These are phyloP conservation scores for Philereme transversata DNA, from an alignment of 2,888 invertebrate genomes.

Conservation along the genomic window DNA sequence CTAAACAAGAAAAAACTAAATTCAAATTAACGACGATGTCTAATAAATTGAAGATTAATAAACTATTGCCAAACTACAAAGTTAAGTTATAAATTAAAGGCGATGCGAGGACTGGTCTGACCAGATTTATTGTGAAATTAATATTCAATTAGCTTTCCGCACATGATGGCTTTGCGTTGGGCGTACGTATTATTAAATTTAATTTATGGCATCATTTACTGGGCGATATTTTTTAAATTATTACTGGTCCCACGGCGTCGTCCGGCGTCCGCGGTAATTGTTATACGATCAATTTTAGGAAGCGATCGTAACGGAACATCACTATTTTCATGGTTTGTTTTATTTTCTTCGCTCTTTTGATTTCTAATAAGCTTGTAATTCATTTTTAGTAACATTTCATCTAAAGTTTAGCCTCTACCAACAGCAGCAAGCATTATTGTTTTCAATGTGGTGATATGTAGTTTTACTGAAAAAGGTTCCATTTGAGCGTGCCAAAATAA, in stretches of 20 bases:
- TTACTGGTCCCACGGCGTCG: constrained; percentile 69
- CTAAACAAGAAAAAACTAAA: constrained; percentile 40
- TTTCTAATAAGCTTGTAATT: too few species aligned
- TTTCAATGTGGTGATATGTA: neutral
- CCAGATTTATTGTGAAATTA: constrained; percentile 82
- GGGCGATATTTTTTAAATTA: constrained; percentile 79
- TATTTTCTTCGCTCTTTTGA: too few species aligned
- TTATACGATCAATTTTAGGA: constrained; percentile 61
- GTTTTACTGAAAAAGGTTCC: neutral
- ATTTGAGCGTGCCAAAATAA: constrained; percentile 11
- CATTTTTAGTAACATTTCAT: too few species aligned
- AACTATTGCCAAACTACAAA: constrained; percentile 54
- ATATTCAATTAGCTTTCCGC: constrained; percentile 84
- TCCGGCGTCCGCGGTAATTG: constrained; percentile 67
- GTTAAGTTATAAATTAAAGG: constrained; percentile 75
- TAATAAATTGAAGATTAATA: constrained; percentile 51
- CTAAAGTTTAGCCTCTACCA: too few species aligned
- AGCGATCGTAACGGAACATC: constrained; percentile 45
- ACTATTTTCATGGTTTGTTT: constrained; percentile 18
- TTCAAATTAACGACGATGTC: constrained; percentile 35
- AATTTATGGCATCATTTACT: constrained; percentile 83
- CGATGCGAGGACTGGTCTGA: constrained; percentile 64
- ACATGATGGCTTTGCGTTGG: constrained; percentile 78
- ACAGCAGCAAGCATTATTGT: too few species aligned
- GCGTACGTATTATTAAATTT: constrained; percentile 81